Evolutionary conservation across 2,888 invertebrate genomes (phyloP), one percentile per base, ranked within the genome.

Genomic region (Axea sp.): DNA sequence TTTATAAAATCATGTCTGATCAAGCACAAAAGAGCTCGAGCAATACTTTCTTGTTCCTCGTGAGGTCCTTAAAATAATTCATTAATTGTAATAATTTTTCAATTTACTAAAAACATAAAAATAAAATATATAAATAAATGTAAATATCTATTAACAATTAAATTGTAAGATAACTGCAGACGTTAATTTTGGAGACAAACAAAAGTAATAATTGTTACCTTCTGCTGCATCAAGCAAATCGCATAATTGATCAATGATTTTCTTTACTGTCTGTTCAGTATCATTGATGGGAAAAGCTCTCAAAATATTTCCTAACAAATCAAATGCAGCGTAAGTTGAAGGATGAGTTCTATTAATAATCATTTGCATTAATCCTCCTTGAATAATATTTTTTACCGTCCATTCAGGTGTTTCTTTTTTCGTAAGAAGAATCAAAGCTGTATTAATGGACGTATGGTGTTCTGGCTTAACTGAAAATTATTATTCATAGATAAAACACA

Each of bases 371-470:
- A 87, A 51, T 49, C 75, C 74, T 11, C 75, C 73, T 8, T 75
- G 49, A 41, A 87, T 77, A 9, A 89, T 80, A 79, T 88, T 84
- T n/a, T 84, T 78, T 45, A 84, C 80, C 1, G 88, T 80, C 89
- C 88, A 89, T 5, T 76, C 75, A 0, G 81, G 68, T 1, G 88
- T 86, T 76, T 86, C 81, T 76, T 83, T 86, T 76, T 88, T 89
- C 6, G 88, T 84, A 30, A 88, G 76, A 8, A 89, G 76, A 53
- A 88, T 78, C 51, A 89, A 77, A n/a, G 83, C 82, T 1, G 80
- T 78, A 55, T 83, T 72, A 3, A 59, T 6, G n/a, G 37, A 26
- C 0, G 8, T 28, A 12, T 49, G 57, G 3, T 35, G 35, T 8
- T 47, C 30, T 43, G 78, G 77, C 17, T 79, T 80, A 41, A 73